Base-by-base conservation (phyloP, 2,888 invertebrate species). In the Eumacrocentrus americanus region DNA sequence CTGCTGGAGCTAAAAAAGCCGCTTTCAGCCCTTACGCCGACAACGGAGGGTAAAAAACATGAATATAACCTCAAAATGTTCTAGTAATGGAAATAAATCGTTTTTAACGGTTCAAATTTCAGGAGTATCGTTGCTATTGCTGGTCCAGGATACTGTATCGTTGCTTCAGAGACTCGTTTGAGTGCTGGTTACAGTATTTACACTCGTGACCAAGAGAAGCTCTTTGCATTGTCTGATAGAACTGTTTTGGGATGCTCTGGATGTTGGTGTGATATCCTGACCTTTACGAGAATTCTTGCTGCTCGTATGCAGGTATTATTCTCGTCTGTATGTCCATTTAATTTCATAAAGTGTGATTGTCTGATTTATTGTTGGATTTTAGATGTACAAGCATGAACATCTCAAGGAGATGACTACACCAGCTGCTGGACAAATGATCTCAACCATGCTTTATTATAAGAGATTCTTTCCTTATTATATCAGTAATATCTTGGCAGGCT, bases 381-480 rank as follows among this genome's bases (percentile, higher is more conserved):
- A 90, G 88, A 95, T 97, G 91, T 98, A 96, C 76, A 87, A 91
- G 67, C 95, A 98, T 77, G 93, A 95, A 67, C 98, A 98, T 82
- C 91, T 94, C 76, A 95, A 94, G 81, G 84, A 87, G 1, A 98
- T 98, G 94, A 86, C 91, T 1, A 94, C 98, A 0, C 89, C 91
- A 54, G 97, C 98, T 1, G 88, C 94, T 3, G 95, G 98, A 2
- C 97, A 98, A 82, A 92, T 99, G 92, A 82, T 99, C 12, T 94
- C 98, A 0, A 96, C 95, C 3, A 91, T 96, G 85, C 84, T 99
- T 70, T 99, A 99, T 79, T 92, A 95, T 80, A 93, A 95, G 73
- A 88, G 99, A 58, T 99, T 99, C 83, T 99, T 99, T 82, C 99
- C 99, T 0, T 98, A 98, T 81, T 99, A 98, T 77, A 91, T 98